Percentiles rank a stretch among this genome's conserved stretches.
phyloP scores from a whole-genome alignment of 92 coral and sea anemone species.

The Parazoanthus atlanticus region DNA sequence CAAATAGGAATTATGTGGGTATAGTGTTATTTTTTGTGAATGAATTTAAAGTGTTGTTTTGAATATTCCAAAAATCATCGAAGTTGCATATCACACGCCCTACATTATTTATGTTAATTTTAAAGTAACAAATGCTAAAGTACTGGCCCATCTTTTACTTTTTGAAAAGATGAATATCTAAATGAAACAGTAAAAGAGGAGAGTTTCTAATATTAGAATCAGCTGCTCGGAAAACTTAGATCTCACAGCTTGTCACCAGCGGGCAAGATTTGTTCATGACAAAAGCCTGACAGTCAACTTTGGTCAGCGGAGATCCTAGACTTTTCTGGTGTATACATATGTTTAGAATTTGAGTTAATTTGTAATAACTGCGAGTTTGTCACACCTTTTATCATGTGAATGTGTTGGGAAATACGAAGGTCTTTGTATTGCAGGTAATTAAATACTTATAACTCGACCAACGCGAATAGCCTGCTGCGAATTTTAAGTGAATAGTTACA shows the following conservation, averaged over 20 bases:
- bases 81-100: not conserved
- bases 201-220: slow-evolving; percentile 8
- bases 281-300: not conserved
- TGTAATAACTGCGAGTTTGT: not conserved
- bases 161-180: not conserved
- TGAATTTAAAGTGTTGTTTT: not conserved
- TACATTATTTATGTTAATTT: slow-evolving; percentile 4
- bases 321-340: not conserved
- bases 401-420: not conserved
- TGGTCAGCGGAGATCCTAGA: not conserved
- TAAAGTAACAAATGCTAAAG: not conserved
- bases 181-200: not conserved
- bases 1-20: slow-evolving; percentile 8
- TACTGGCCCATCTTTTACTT: not conserved
- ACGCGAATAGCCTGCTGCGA: not conserved
- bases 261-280: not conserved
- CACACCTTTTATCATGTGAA: not conserved
- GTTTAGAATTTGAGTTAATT: not conserved
- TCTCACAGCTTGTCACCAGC: not conserved
- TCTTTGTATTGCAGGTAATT: not conserved
- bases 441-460: not conserved
- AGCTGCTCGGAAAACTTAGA: not conserved
- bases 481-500: not conserved
- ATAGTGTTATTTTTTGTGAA: not conserved
- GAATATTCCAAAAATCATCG: no score